A percentile compares a stretch with the other conserved stretches of the same genome.
phyloP scores from a whole-genome alignment of 2,113 vertebrate genomes.

The Rhynchomys soricoides region DNA sequence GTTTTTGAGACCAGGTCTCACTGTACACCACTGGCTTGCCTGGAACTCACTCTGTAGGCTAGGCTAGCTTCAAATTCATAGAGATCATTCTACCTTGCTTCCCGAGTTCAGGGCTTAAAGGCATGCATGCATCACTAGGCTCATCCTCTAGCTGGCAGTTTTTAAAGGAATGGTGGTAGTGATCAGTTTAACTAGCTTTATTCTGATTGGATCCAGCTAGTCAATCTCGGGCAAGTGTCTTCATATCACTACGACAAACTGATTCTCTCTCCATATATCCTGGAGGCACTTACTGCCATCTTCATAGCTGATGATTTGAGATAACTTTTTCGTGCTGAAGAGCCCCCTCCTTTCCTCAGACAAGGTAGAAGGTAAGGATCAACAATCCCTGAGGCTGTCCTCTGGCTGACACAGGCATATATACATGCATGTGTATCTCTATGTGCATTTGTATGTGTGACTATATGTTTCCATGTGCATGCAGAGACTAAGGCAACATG shows the following conservation, averaged over 20 bases:
- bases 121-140: not conserved
- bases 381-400: not conserved
- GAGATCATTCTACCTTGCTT: not conserved
- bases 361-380: not conserved
- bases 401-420: not conserved
- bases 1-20: not conserved
- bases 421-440: not conserved
- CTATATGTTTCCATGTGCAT: not conserved
- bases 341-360: not conserved
- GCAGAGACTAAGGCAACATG: not conserved
- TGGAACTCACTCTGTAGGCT: not conserved
- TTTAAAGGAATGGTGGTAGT: not conserved
- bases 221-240: not conserved
- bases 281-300: not conserved
- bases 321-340: not conserved
- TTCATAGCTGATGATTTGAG: not conserved
- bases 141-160: not conserved
- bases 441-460: not conserved
- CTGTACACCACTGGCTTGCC: not conserved
- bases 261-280: not conserved
- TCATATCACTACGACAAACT: not conserved
- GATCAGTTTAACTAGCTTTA: not conserved
- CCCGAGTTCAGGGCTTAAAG: not conserved
- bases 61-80: not conserved
- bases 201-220: not conserved